Evolutionary conservation across 2,888 invertebrate genomes (phyloP), one percentile per base, ranked within the genome.

Genomic region (Alviniconcha strummeri): DNA sequence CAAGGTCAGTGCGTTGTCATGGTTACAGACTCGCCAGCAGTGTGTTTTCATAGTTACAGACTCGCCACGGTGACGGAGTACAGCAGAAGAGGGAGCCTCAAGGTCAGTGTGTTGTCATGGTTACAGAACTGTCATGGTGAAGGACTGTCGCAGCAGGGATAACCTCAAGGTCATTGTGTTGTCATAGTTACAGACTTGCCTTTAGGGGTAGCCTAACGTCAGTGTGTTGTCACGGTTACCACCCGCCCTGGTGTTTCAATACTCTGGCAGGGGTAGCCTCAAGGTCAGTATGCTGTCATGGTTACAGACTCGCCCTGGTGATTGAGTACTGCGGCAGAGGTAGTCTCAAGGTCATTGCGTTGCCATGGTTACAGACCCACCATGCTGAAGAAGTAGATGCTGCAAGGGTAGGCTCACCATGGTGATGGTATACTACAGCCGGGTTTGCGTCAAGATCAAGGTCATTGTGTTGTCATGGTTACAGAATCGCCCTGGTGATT

Each of bases 81-180:
- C 93, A 97, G 98, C 94, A 96, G 96, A 81, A 95, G 98, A 86
- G 98, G 98, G 79, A 98, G 98, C 76, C 88, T 94, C 6, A 90
- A 92, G 90, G 93, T 93, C 86, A 76, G 88, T 77, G 15, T 36
- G 36, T 36, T 36, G 36, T 36, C 36, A 36, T 36, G 36, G 36
- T 36, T 36, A 36, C 36, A 36, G 36, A 36, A 36, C 36, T 36
- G 36, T 0, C 36, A 36, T 94, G 7, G 97, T 98, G 84, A 97
- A 96, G 92, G 98, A 98, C 92, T 96, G 96, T 93, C 97, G 98
- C 94, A 96, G 36, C 82, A 95, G 98, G 86, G 98, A 98, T 78
- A 98, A 98, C 76, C 88, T 94, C 6, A 90, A 92, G 90, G 93
- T 36, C 36, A 36, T 0, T 36, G 36, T 36, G 36, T 36, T 36